A percentile compares a stretch with the other conserved stretches of the same genome.
phyloP scores from a whole-genome alignment of 2,113 vertebrate genomes.

The Rhinolophus sinicus region DNA sequence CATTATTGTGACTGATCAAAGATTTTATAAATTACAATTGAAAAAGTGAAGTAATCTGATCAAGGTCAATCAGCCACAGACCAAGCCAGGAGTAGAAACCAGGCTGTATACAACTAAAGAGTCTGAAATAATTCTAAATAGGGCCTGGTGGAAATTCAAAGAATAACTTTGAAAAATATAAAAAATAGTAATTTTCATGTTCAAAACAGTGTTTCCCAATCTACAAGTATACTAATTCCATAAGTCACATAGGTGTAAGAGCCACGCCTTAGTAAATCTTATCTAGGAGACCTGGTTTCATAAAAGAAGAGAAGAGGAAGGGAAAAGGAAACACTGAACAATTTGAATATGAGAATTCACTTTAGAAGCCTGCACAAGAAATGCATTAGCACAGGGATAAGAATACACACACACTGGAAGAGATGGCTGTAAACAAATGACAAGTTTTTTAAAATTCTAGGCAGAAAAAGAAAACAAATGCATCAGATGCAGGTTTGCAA shows the following conservation, averaged over 20 bases:
- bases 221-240: background rate
- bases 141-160: background rate
- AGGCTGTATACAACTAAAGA: background rate
- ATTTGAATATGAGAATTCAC: background rate
- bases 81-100: background rate
- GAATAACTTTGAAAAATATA: background rate
- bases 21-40: background rate
- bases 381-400: background rate
- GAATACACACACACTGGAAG: accelerated
- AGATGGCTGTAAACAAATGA: background rate
- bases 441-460: background rate
- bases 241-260: background rate
- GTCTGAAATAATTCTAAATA: background rate
- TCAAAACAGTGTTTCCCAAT: background rate
- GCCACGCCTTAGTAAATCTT: background rate
- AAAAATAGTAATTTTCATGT: background rate
- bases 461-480: background rate
- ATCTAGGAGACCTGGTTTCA: background rate
- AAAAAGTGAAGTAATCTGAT: background rate
- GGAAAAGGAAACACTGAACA: background rate
- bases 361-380: background rate
- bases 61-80: background rate
- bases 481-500: background rate
- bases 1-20: background rate
- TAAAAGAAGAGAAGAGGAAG: background rate